A percentile compares a stretch with the other conserved stretches of the same genome.
phyloP scores from a whole-genome alignment of 2,797 vertebrate genomes.

The Pseudomugil tenellus region DNA sequence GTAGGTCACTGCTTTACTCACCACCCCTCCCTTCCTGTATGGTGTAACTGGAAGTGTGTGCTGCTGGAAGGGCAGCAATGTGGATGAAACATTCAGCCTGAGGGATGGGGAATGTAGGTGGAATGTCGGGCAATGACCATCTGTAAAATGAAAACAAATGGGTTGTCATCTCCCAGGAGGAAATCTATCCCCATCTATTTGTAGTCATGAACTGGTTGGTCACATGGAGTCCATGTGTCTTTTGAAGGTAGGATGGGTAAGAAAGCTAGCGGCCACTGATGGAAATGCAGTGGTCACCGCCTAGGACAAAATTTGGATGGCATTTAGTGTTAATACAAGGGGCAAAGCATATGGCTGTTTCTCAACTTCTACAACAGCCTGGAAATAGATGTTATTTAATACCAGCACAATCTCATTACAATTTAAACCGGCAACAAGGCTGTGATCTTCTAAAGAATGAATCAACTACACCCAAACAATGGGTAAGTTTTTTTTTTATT shows the following conservation, averaged over 20 bases:
- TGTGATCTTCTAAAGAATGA: no score
- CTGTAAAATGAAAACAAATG: conserved; percentile 84
- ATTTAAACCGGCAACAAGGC: background rate
- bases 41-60: conserved; percentile 67
- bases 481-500: background rate
- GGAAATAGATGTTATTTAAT: background rate
- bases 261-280: conserved; percentile 1
- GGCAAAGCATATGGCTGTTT: background rate
- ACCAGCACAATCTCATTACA: background rate
- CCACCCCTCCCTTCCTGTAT: conserved; percentile 47
- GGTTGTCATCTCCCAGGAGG: conserved; percentile 72
- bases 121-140: conserved; percentile 66
- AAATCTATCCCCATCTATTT: conserved; percentile 77
- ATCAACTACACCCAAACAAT: background rate
- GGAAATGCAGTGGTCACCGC: background rate
- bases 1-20: conserved; percentile 74
- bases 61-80: conserved; percentile 23
- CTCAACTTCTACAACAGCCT: background rate
- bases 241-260: background rate
- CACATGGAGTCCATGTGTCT: conserved; percentile 12
- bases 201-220: conserved; percentile 52
- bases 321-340: background rate
- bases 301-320: background rate
- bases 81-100: conserved; percentile 52
- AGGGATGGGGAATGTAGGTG: conserved; percentile 36